phyloP scores from a whole-genome alignment of 2,888 invertebrate species.

The Caenorhabditis plicata region DNA sequence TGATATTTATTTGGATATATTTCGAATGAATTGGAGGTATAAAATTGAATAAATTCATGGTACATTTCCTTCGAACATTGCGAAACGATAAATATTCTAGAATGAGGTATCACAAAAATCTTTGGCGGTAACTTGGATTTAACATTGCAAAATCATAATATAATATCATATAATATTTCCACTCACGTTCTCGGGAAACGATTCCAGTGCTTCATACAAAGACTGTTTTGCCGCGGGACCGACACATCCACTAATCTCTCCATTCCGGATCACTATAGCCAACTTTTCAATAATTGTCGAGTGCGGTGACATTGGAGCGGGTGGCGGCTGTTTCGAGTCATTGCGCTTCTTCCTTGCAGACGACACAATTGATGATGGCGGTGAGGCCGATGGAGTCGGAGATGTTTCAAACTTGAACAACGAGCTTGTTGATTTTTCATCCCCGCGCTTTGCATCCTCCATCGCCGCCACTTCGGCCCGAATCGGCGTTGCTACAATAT shows the following conservation, averaged over 20 bases:
- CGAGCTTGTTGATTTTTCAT: constrained; percentile 10
- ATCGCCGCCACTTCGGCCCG: constrained; percentile 2
- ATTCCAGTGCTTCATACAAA: constrained; percentile 32
- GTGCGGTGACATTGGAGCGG: background rate
- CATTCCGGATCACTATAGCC: background rate
- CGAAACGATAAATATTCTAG: too few species aligned
- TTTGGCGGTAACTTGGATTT: too few species aligned
- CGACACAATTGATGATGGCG: constrained; percentile 15
- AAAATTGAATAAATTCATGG: too few species aligned
- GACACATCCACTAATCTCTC: constrained; percentile 40
- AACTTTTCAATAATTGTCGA: background rate
- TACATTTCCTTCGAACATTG: too few species aligned
- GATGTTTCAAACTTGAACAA: background rate
- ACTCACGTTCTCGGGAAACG: constrained; percentile 33
- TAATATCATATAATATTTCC: too few species aligned
- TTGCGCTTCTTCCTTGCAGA: too few species aligned
- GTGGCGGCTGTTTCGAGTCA: too few species aligned
- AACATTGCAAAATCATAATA: too few species aligned
- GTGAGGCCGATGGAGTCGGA: constrained; percentile 5
- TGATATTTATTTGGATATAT: too few species aligned
- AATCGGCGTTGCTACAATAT: constrained; percentile 12
- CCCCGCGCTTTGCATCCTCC: constrained; percentile 2
- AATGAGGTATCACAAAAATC: too few species aligned
- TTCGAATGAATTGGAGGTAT: too few species aligned
- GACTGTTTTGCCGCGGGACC: constrained; percentile 45